These are phyloP conservation scores for Epinotia brunnichana DNA, from an alignment of 2,888 invertebrate species.

Conservation along the genomic window DNA sequence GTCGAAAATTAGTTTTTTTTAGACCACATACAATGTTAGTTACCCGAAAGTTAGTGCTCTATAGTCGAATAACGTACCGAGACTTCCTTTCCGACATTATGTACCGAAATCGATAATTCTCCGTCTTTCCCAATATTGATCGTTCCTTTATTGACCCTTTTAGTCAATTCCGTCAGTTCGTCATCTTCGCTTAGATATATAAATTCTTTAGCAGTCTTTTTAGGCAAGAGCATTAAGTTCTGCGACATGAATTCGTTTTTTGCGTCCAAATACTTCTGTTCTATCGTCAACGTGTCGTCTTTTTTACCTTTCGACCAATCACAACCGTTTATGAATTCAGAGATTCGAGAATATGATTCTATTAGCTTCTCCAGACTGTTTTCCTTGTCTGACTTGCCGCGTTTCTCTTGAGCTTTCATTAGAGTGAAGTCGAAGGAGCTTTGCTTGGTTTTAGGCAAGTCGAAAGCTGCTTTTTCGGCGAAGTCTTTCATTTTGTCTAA, in stretches of 20 bases:
- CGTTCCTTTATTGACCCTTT: constrained; percentile 70
- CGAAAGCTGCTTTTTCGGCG: constrained; percentile 79
- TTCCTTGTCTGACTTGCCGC: constrained; percentile 63
- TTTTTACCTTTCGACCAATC: constrained; percentile 76
- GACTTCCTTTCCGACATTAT: constrained; percentile 64
- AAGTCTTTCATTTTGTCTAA: constrained; percentile 81
- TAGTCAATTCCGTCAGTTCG: constrained; percentile 67
- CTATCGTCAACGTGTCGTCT: constrained; percentile 70
- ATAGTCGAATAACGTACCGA: constrained; percentile 70
- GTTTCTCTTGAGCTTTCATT: constrained; percentile 62
- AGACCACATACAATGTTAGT: constrained; percentile 35
- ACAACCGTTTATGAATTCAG: constrained; percentile 79
- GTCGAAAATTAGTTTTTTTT: constrained; percentile 12
- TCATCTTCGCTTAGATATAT: constrained; percentile 77
- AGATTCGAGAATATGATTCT: constrained; percentile 77
- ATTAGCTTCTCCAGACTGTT: constrained; percentile 74
- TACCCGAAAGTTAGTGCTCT: constrained; percentile 40
- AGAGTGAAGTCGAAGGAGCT: constrained; percentile 64
- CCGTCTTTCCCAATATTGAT: constrained; percentile 76
- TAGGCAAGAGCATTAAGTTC: constrained; percentile 76
- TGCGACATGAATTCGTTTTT: constrained; percentile 81
- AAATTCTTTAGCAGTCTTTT: constrained; percentile 69
- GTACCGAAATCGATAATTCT: constrained; percentile 75
- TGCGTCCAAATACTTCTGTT: constrained; percentile 76
- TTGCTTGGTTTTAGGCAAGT: constrained; percentile 72